These are phyloP conservation scores for Pollenia griseotomentosa DNA, from an alignment of 2,888 invertebrate genomes.

Conservation along the genomic window DNA sequence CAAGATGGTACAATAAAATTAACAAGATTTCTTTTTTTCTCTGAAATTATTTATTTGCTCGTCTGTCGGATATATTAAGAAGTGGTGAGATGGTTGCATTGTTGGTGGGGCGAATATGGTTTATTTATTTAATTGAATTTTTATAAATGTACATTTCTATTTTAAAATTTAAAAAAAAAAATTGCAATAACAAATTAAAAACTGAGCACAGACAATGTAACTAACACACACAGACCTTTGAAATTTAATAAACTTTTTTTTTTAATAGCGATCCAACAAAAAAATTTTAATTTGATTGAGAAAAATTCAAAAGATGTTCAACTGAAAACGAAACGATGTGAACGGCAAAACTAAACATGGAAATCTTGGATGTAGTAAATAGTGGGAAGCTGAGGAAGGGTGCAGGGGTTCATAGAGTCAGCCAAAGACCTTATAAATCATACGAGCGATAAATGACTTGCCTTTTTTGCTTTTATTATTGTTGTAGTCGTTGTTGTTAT, in stretches of 20 bases:
- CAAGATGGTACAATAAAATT: conserved; percentile 27
- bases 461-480: conserved; percentile 24
- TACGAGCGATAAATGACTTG: conserved; percentile 48
- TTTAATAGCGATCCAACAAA: neutral
- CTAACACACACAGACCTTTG: neutral
- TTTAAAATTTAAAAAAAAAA: conserved; percentile 46
- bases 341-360: neutral
- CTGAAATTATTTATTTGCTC: conserved; percentile 21
- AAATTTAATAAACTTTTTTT: conserved; percentile 12
- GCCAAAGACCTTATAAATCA: conserved; percentile 51
- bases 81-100: conserved; percentile 30
- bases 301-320: conserved; percentile 34
- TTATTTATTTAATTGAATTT: conserved; percentile 21
- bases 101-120: neutral
- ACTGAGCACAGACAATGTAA: neutral
- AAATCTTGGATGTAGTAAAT: neutral
- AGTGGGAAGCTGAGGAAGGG: neutral
- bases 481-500: neutral
- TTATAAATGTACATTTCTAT: conserved; percentile 36
- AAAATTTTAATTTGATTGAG: conserved; percentile 1
- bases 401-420: conserved; percentile 7
- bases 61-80: conserved; percentile 32
- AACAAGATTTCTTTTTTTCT: conserved; percentile 12
- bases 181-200: conserved; percentile 35
- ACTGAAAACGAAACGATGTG: neutral